Conservation (phyloP, 2,113 vertebrate species). For the Acrocephalus arundinaceus region DNA sequence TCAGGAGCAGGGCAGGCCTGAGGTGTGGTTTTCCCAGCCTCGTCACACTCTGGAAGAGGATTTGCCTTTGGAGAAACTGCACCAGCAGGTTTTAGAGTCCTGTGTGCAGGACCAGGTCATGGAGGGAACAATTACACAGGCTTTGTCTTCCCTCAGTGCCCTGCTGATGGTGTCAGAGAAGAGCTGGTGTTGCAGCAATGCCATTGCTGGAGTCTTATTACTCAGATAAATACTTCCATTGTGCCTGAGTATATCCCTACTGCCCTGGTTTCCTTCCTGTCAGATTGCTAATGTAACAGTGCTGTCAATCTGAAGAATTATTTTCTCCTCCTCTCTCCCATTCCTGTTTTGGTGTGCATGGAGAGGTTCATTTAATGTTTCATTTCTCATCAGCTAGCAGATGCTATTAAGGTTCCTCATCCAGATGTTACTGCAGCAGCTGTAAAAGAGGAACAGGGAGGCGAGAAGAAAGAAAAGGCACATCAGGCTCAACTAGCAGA, state of each 20-base stretch:
- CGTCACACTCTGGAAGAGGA: neutral
- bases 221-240: neutral
- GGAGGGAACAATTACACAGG: neutral
- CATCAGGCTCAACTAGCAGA: slow-evolving; percentile 25
- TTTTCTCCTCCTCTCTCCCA: neutral
- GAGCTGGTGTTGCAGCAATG: neutral
- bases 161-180: neutral
- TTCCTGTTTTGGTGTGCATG: neutral
- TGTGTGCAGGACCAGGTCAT: neutral
- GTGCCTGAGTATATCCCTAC: neutral
- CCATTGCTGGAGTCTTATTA: neutral
- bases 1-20: neutral
- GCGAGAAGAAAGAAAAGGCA: neutral
- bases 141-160: neutral
- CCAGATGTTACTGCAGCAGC: neutral
- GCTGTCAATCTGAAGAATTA: neutral
- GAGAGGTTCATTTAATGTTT: neutral
- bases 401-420: slow-evolving; percentile 51
- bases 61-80: neutral
- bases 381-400: slow-evolving; percentile 70
- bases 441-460: neutral
- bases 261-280: neutral
- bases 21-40: slow-evolving; percentile 27
- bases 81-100: slow-evolving; percentile 18
- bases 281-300: neutral